Percentiles rank a stretch among this genome's conserved stretches.
Conservation (phyloP, 2,113 vertebrate genomes). For the Puntigrus tetrazona region DNA sequence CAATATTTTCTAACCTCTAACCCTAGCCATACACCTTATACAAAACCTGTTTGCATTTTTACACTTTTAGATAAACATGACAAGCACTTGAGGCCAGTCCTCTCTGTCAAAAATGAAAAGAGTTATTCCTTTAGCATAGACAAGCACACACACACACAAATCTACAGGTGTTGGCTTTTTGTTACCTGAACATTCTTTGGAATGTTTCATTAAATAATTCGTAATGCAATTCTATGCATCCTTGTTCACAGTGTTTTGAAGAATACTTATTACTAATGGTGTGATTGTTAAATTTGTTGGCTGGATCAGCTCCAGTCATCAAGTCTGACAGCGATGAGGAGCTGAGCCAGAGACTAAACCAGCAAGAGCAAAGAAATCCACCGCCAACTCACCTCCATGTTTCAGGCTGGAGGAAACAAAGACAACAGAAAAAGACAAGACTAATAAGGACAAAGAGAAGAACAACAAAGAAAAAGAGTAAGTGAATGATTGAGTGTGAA, state of each 20-base stretch:
- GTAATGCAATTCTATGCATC: neutral
- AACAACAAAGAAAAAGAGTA: conserved; percentile 77
- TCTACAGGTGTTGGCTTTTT: too few species aligned
- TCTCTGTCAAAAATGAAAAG: too few species aligned
- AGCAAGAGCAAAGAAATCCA: conserved; percentile 75
- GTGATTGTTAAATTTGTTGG: neutral
- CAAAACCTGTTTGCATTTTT: too few species aligned
- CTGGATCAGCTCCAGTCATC: neutral
- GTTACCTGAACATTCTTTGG: neutral
- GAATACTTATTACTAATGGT: neutral
- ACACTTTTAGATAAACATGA: too few species aligned
- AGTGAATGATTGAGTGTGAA: neutral
- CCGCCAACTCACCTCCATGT: conserved; percentile 64
- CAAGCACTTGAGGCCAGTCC: too few species aligned
- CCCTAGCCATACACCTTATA: too few species aligned
- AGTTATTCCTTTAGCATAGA: too few species aligned
- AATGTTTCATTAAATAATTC: neutral
- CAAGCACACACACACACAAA: too few species aligned
- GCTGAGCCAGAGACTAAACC: conserved; percentile 76
- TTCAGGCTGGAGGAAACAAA: conserved; percentile 68
- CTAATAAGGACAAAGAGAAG: conserved; percentile 60
- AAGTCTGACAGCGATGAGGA: conserved; percentile 78
- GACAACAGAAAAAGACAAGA: conserved; percentile 43
- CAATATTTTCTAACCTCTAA: too few species aligned
- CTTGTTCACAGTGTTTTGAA: neutral